These are phyloP conservation scores for Hozukius guyotensis DNA, from an alignment of 2,797 vertebrate genomes.

Conservation along the genomic window DNA sequence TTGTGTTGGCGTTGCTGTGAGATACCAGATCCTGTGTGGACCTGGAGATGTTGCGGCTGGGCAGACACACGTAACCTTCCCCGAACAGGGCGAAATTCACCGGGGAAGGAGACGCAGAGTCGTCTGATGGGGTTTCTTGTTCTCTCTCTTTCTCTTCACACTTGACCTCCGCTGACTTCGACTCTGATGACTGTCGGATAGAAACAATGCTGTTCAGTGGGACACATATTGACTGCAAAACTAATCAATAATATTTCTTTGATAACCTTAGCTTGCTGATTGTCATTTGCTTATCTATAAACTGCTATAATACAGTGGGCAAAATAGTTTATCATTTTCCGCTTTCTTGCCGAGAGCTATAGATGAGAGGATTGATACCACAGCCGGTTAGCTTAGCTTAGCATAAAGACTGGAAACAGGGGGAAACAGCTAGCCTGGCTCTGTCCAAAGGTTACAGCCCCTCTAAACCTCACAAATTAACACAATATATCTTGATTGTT, in stretches of 20 bases:
- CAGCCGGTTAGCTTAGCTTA: neutral
- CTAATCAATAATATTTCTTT: neutral
- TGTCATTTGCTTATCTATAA: neutral
- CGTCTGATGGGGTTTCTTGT: neutral
- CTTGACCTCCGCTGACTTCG: neutral
- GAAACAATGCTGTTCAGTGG: slow-evolving; percentile 9
- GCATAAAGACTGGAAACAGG: neutral
- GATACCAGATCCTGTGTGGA: slow-evolving; percentile 56
- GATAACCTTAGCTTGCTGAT: neutral
- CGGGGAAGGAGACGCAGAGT: neutral
- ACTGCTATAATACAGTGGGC: neutral
- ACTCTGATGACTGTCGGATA: slow-evolving; percentile 3
- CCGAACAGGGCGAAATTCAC: neutral
- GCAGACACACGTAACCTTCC: slow-evolving; percentile 58
- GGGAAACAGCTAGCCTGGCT: neutral
- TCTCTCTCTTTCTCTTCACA: neutral
- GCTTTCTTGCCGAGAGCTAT: neutral
- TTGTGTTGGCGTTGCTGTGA: neutral
- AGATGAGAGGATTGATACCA: neutral
- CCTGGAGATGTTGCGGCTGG: neutral
- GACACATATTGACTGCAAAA: neutral
- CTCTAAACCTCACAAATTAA: neutral
- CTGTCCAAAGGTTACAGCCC: neutral
- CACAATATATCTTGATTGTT: neutral
- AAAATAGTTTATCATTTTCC: neutral